Evolutionary conservation across 2,797 vertebrate species (phyloP).

Genomic region (Erpetoichthys calabaricus): DNA sequence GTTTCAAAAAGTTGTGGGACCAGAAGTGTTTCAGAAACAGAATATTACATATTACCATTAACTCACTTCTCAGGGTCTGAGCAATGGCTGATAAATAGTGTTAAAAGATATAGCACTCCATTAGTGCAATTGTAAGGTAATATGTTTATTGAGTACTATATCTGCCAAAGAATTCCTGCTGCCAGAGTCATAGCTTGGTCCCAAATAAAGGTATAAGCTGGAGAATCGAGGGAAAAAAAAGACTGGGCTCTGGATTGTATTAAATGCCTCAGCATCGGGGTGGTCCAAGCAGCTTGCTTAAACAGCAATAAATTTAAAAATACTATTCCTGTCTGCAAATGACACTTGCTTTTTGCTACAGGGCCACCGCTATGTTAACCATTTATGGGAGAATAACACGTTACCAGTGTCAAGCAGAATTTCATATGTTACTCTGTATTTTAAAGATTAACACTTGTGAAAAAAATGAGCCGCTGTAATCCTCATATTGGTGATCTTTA

Average conservation of each 20-base stretch:
- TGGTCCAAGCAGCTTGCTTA: constrained; percentile 26
- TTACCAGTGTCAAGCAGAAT: constrained; percentile 9
- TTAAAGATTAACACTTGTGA: constrained; percentile 2
- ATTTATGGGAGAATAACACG: constrained; percentile 29
- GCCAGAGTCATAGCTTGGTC: constrained; percentile 13
- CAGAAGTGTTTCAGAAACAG: too few relatives aligned
- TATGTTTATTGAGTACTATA: constrained; percentile 18
- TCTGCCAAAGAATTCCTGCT: constrained; percentile 20
- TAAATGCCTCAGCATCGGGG: constrained; percentile 29
- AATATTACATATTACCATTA: too few relatives aligned
- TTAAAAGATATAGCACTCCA: constrained; percentile 13
- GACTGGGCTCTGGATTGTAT: constrained; percentile 31
- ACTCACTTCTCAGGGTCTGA: too few relatives aligned
- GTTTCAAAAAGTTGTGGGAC: too few relatives aligned
- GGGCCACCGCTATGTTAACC: constrained; percentile 21
- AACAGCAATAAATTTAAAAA: constrained; percentile 28
- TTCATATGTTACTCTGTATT: neutral
- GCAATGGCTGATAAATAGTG: constrained; percentile 6
- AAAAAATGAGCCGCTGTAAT: too few relatives aligned
- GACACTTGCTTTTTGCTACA: constrained; percentile 18
- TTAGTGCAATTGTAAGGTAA: constrained; percentile 7
- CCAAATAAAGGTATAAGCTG: constrained; percentile 24
- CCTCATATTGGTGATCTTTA: too few relatives aligned
- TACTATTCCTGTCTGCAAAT: constrained; percentile 26
- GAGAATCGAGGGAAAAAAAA: constrained; percentile 11